These are phyloP conservation scores for Dendrolimus punctatus DNA, from an alignment of 1,140 invertebrate genomes.

Conservation along the genomic window DNA sequence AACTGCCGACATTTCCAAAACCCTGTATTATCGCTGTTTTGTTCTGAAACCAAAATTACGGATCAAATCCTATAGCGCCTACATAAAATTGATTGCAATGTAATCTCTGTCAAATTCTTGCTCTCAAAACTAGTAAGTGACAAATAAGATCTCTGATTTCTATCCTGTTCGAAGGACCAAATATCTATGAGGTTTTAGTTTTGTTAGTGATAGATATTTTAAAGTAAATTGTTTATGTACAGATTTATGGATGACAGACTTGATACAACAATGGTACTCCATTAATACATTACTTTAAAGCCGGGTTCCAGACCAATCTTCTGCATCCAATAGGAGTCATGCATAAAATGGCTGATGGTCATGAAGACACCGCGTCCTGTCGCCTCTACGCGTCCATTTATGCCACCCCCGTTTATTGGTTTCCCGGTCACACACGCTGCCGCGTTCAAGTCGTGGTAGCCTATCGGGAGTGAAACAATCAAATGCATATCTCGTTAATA, in stretches of 20 bases:
- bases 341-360: conserved; percentile 84
- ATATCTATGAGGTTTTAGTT: no score
- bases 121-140: not conserved
- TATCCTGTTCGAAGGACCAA: no score
- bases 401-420: conserved; percentile 82
- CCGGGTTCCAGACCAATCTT: conserved; percentile 82
- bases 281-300: conserved; percentile 35
- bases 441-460: conserved; percentile 86
- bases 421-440: conserved; percentile 91
- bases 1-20: conserved; percentile 91
- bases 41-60: conserved; percentile 50
- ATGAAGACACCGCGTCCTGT: conserved; percentile 93
- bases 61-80: conserved; percentile 45
- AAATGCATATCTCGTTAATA: no score
- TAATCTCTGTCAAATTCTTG: not conserved
- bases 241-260: not conserved
- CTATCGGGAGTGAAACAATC: conserved; percentile 17
- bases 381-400: conserved; percentile 89
- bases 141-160: no score
- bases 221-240: not conserved
- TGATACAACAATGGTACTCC: not conserved
- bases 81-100: not conserved
- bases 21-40: conserved; percentile 94
- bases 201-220: no score
- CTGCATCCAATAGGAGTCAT: conserved; percentile 85